Evolutionary conservation across 2,888 invertebrate species (phyloP).

Genomic region (Ectemnius cavifrons): DNA sequence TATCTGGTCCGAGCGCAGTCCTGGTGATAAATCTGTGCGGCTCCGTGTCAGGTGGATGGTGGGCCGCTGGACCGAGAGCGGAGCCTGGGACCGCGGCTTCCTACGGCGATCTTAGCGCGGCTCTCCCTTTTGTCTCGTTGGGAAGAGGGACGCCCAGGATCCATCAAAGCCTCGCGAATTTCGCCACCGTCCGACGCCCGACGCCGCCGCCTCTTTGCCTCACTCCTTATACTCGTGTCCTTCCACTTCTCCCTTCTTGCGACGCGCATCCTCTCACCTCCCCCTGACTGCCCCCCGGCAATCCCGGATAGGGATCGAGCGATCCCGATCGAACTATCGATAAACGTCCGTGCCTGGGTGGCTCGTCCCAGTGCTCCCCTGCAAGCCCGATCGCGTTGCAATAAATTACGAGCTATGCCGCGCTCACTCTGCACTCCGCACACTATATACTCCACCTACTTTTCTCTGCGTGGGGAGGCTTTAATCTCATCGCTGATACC

Average conservation of each 20-base stretch:
- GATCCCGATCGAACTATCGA: slow-evolving; percentile 35
- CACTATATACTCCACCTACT: no score
- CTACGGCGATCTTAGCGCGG: slow-evolving; percentile 46
- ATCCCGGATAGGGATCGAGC: slow-evolving; percentile 23
- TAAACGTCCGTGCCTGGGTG: slow-evolving; percentile 9
- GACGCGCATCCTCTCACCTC: not conserved
- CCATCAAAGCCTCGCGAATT: slow-evolving; percentile 66
- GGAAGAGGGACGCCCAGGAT: slow-evolving; percentile 58
- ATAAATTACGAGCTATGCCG: slow-evolving; percentile 20
- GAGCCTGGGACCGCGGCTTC: slow-evolving; percentile 47
- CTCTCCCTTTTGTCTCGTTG: slow-evolving; percentile 66
- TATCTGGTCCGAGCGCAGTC: slow-evolving; percentile 71
- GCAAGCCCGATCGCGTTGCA: slow-evolving; percentile 6
- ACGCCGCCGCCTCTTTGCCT: not conserved
- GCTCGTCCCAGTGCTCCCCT: not conserved
- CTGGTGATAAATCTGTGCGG: slow-evolving; percentile 75
- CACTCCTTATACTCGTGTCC: no score
- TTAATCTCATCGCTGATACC: not conserved
- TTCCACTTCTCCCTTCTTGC: no score
- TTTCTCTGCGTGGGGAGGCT: no score
- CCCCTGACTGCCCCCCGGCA: not conserved
- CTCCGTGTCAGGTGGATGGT: slow-evolving; percentile 67
- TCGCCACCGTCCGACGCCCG: slow-evolving; percentile 58
- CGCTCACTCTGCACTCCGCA: not conserved
- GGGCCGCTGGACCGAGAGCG: slow-evolving; percentile 39